These are phyloP conservation scores for Agrenia bidenticulata DNA, from an alignment of 2,888 invertebrate species.

Conservation along the genomic window DNA sequence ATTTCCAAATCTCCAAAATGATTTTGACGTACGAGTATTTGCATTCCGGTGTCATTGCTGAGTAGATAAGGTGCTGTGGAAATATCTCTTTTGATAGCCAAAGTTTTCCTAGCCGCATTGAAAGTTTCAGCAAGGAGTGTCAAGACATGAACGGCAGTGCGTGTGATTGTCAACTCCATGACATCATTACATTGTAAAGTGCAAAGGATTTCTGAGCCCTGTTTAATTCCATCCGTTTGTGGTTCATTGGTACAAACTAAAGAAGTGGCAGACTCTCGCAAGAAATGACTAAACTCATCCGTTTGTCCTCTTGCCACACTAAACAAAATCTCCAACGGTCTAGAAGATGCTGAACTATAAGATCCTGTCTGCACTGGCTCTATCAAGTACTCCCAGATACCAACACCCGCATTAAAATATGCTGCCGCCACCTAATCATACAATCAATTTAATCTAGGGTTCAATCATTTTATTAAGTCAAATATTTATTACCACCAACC, in stretches of 20 bases:
- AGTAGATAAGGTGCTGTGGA: slow-evolving; percentile 74
- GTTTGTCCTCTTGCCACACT: slow-evolving; percentile 57
- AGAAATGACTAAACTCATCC: neutral
- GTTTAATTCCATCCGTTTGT: neutral
- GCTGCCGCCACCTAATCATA: slow-evolving; percentile 81
- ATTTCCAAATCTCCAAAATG: too few relatives aligned
- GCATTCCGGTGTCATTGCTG: slow-evolving; percentile 70
- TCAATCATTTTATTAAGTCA: too few relatives aligned
- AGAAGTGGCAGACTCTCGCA: neutral
- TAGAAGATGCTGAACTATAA: slow-evolving; percentile 62
- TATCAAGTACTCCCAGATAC: slow-evolving; percentile 92
- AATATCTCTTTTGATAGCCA: slow-evolving; percentile 58
- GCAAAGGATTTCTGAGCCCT: neutral
- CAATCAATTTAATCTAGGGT: too few relatives aligned
- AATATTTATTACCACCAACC: too few relatives aligned
- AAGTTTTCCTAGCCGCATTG: slow-evolving; percentile 68
- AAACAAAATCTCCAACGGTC: slow-evolving; percentile 82
- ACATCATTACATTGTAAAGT: slow-evolving; percentile 63
- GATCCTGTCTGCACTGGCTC: slow-evolving; percentile 77
- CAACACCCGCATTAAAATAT: slow-evolving; percentile 79
- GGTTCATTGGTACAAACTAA: slow-evolving; percentile 11
- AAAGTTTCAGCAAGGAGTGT: slow-evolving; percentile 78
- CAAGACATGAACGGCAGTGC: slow-evolving; percentile 77
- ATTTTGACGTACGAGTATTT: slow-evolving; percentile 51
- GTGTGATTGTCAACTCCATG: slow-evolving; percentile 77